Percentiles rank a stretch among this genome's conserved stretches.
Conservation (phyloP, 2,113 vertebrate species). For the Bombycilla garrulus region DNA sequence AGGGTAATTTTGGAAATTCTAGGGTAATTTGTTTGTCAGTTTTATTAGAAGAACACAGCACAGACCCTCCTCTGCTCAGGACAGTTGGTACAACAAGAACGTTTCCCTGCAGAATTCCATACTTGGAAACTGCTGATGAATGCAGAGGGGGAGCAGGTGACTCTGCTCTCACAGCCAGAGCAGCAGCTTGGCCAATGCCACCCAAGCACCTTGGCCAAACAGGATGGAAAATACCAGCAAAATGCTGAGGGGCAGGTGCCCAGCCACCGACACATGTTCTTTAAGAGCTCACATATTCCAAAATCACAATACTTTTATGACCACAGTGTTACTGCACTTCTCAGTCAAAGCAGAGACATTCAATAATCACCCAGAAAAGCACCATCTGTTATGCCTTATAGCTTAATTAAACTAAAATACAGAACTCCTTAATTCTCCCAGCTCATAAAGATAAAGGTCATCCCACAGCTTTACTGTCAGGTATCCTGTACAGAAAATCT, state of each 20-base stretch:
- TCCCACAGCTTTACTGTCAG: slow-evolving; percentile 36
- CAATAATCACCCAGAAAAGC: slow-evolving; percentile 72
- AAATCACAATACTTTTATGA: not conserved
- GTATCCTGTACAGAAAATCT: slow-evolving; percentile 8
- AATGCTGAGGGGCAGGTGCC: fast-evolving
- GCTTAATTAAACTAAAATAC: slow-evolving; percentile 78
- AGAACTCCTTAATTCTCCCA: slow-evolving; percentile 74
- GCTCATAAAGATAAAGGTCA: slow-evolving; percentile 80
- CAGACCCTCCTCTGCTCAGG: not conserved
- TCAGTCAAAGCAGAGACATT: slow-evolving; percentile 59
- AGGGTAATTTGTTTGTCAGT: not conserved
- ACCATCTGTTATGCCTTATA: slow-evolving; percentile 75
- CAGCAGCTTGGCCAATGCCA: fast-evolving
- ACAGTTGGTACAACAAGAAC: not conserved
- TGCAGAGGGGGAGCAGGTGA: not conserved
- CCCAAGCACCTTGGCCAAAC: not conserved
- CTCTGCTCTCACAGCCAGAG: fast-evolving
- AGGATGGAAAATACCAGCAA: fast-evolving
- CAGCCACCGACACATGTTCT: not conserved
- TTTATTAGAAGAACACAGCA: not conserved
- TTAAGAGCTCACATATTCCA: not conserved
- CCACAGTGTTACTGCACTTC: not conserved
- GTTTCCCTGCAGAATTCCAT: not conserved
- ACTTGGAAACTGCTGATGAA: fast-evolving
- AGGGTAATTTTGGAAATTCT: not conserved